Base-by-base conservation (phyloP, 2,888 invertebrate genomes). In the Podabrus alpinus region DNA sequence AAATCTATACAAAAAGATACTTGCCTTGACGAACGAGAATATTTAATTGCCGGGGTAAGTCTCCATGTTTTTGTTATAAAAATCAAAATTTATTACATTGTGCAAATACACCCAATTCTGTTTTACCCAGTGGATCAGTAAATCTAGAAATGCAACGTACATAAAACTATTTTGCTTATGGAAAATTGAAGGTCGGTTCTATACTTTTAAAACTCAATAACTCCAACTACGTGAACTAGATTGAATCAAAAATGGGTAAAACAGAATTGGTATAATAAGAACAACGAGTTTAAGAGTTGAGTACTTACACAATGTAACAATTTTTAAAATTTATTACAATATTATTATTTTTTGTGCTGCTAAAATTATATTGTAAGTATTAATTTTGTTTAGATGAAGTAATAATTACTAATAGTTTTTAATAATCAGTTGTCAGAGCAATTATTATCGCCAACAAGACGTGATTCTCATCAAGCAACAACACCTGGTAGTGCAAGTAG, bases 1-100 rank as follows among this genome's bases (percentile, higher is more conserved):
- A 96, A 95, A 59, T 97, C 97, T 67, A 96, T 98, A 77, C 98
- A 98, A 88, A 97, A 98, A 89, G 97, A 97, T 84, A 95, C 95
- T 80, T 94, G 95, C 83, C 96, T 97, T 77, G 94, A 95, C 84
- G 98, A 98, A 87, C 92, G 93, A 85, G 94, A 97, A 81, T 97
- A 97, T 88, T 90, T 94, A 15, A 96, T 95, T 84, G 94, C 94
- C 88, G 94, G 95, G 88, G 95, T 94, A 89, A 92, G 92, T 90
- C 71, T 1, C n/a, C 4, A n/a, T 45, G 1, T n/a, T 4, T 45
- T 45, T 45, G 29, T 29, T 29, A 29, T 29, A 0, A n/a, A n/a
- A 59, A 64, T n/a, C 2, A 11, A 16, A 61, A 15, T 11, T 61
- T 15, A 61, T 15, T 61, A 15, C 9, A 0, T 16, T 61, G 16